Conservation (phyloP, 1,140 invertebrate species). For the Apis florea region DNA sequence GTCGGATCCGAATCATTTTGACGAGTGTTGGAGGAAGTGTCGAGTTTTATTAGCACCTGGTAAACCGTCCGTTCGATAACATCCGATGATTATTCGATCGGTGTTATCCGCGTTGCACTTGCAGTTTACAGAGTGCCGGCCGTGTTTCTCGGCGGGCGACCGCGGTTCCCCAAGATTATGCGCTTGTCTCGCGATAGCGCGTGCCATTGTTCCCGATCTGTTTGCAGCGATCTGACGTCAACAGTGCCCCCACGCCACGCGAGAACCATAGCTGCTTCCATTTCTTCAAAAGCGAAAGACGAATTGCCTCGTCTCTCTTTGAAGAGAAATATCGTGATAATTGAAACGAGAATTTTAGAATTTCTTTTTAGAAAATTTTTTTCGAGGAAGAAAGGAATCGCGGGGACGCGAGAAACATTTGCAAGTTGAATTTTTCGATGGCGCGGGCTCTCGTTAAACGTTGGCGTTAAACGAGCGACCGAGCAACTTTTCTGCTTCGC, state of each 20-base stretch:
- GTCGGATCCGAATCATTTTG: too few relatives aligned
- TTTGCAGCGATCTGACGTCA: constrained; percentile 36
- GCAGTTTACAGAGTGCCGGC: constrained; percentile 24
- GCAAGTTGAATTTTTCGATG: constrained; percentile 43
- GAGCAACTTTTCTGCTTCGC: constrained; percentile 45
- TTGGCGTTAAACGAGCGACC: constrained; percentile 7
- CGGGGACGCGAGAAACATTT: not conserved
- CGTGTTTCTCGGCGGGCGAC: constrained; percentile 23
- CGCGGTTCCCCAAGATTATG: constrained; percentile 31
- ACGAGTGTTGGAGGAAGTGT: not conserved
- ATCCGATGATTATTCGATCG: constrained; percentile 31
- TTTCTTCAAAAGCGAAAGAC: too few relatives aligned
- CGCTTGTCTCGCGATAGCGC: constrained; percentile 27
- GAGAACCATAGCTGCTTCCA: constrained; percentile 6
- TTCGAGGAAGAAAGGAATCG: not conserved
- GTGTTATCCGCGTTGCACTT: constrained; percentile 42
- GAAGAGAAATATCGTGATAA: too few relatives aligned
- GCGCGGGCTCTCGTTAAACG: constrained; percentile 24
- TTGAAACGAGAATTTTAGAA: too few relatives aligned
- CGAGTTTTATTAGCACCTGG: constrained; percentile 30
- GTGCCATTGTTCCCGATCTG: constrained; percentile 37
- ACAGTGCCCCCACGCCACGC: constrained; percentile 23
- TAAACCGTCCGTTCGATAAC: constrained; percentile 45
- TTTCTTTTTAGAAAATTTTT: not conserved
- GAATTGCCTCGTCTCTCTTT: too few relatives aligned